Percentiles rank a stretch among this genome's conserved stretches.
Conservation (phyloP, 2,113 vertebrate species). For the Apeltes quadracus region DNA sequence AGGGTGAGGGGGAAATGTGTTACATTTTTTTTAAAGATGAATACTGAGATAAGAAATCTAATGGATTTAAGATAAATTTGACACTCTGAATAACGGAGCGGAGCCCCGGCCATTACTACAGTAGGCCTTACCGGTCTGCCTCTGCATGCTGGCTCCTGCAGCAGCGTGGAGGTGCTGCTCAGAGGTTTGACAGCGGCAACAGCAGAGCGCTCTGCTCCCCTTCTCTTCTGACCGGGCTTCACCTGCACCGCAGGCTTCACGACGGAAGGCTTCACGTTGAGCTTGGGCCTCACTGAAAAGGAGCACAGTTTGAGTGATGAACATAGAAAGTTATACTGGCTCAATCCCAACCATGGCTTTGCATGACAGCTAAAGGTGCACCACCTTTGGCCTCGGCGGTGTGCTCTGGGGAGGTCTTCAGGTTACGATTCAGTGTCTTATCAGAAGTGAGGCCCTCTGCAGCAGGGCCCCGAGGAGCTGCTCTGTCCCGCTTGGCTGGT, state of each 20-base stretch:
- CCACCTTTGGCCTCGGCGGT: conserved; percentile 74
- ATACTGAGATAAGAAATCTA: neutral
- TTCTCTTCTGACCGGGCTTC: conserved; percentile 83
- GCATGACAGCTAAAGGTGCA: no score
- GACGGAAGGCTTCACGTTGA: conserved; percentile 87
- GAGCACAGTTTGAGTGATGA: neutral
- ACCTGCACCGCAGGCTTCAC: conserved; percentile 78
- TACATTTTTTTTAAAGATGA: neutral
- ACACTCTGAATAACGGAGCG: no score
- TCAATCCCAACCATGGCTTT: no score
- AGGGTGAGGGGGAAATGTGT: neutral
- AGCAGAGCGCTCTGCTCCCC: conserved; percentile 77
- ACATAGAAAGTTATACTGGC: no score
- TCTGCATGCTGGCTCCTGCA: conserved; percentile 31
- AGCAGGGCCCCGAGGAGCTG: neutral
- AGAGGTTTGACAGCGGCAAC: conserved; percentile 90
- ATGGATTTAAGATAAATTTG: neutral
- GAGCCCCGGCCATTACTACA: no score
- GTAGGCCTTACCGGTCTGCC: conserved; percentile 55
- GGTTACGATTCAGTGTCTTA: conserved; percentile 1
- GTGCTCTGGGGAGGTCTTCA: conserved; percentile 42
- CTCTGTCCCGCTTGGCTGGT: conserved; percentile 14
- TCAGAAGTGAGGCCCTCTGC: neutral
- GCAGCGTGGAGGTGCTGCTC: conserved; percentile 54
- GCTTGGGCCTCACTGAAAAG: conserved; percentile 85